These are phyloP conservation scores for Tipula unca DNA, from an alignment of 2,888 invertebrate genomes.

Conservation along the genomic window DNA sequence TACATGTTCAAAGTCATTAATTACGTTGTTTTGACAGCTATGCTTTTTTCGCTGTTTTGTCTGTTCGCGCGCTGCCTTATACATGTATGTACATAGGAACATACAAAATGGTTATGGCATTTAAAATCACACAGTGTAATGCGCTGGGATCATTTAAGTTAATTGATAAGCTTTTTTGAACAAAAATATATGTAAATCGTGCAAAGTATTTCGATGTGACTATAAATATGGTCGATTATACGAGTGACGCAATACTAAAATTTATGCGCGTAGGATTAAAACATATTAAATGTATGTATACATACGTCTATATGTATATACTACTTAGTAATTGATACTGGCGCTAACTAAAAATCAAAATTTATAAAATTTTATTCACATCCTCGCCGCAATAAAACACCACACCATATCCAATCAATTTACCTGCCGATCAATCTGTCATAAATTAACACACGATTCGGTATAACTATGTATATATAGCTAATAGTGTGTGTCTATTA, in stretches of 20 bases:
- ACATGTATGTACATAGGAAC: not conserved
- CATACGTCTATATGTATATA: too few species aligned
- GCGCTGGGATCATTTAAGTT: not conserved
- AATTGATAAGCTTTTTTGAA: not conserved
- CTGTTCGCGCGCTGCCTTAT: not conserved
- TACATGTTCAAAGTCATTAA: not conserved
- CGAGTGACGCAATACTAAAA: not conserved
- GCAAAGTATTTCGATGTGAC: not conserved
- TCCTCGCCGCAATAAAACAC: not conserved
- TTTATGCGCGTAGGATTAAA: not conserved
- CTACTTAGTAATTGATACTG: not conserved
- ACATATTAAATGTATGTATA: too few species aligned
- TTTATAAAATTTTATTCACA: not conserved
- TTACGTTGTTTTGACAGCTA: not conserved
- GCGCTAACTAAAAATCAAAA: not conserved
- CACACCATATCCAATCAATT: not conserved
- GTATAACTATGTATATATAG: too few species aligned
- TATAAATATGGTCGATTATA: not conserved
- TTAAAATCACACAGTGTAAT: not conserved
- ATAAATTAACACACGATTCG: not conserved
- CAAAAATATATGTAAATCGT: not conserved
- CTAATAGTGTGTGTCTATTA: not conserved
- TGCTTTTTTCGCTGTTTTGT: not conserved
- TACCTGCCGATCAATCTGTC: not conserved
- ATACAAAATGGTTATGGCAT: not conserved